These are phyloP conservation scores for Eudorcas thomsonii DNA, from an alignment of 2,113 vertebrate species.

Conservation along the genomic window DNA sequence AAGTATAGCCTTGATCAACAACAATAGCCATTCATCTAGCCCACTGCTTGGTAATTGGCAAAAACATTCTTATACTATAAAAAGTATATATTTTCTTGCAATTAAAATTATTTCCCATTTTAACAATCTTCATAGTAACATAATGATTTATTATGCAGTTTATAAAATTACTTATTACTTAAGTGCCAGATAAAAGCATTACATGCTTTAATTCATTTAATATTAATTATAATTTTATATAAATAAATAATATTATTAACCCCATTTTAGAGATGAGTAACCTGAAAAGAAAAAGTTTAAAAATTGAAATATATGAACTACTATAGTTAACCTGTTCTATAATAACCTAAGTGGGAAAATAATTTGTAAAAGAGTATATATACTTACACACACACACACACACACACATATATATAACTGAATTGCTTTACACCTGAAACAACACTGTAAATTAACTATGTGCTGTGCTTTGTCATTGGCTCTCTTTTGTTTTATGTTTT, in stretches of 20 bases:
- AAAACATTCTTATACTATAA: neutral
- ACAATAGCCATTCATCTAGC: neutral
- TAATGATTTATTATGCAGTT: neutral
- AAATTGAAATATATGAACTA: neutral
- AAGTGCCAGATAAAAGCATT: neutral
- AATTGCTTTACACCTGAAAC: neutral
- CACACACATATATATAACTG: neutral
- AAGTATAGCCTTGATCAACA: neutral
- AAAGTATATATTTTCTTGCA: neutral
- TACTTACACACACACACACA: too few relatives aligned
- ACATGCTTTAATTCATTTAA: neutral
- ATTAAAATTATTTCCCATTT: neutral
- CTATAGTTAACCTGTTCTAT: neutral
- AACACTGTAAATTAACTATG: neutral
- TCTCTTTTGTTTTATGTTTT: neutral
- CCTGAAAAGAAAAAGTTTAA: neutral
- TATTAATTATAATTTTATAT: neutral
- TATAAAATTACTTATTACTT: neutral
- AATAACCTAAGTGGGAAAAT: neutral
- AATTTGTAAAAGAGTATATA: neutral
- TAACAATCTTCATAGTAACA: neutral
- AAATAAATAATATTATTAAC: neutral
- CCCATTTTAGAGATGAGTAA: neutral
- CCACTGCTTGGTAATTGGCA: neutral
- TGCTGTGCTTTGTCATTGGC: neutral